Evolutionary conservation across 2,888 invertebrate genomes (phyloP), one percentile per base, ranked within the genome.

Genomic region (Parnassius smintheus): DNA sequence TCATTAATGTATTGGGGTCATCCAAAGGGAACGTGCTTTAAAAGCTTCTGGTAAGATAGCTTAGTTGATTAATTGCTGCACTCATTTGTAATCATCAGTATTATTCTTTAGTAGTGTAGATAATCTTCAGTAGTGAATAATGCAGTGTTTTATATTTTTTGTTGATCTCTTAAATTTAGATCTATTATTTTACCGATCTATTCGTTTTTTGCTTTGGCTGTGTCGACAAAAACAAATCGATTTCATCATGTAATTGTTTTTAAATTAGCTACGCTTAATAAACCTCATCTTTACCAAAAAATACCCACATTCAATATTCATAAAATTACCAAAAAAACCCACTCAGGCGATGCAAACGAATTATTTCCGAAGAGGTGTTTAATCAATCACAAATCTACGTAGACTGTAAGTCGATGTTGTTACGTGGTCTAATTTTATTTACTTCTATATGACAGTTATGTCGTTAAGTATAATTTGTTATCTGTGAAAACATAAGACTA

Each of bases 191-290:
- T 35, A 56, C 52, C 46, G 2, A 13, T 45, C 9, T 48, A 35
- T 35, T 35, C 3, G 35, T 56, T 57, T 53, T 59, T 46, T 52
- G 61, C 61, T 62, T 61, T 56, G 56, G 57, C 57, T 62, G 56
- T 53, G 48, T 57, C 45, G 41, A 56, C 46, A 56, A 62, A 62
- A 57, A 62, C 61, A 57, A 53, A 59, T 53, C 59, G 52, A 45
- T 53, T 52, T 9, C 42, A 42, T 49, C 10, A 46, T 46, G 48
- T 22, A 46, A 48, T 59, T 48, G 59, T 46, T 56, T 42, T 52
- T 48, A 46, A 48, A 57, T 57, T 48, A 53, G 18, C 35, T 57
- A 44, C 11, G 44, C 44, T 58, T 50, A 35, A 53, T 10, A 52
- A 62, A 52, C 10, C 22, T 44, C 42, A 60, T 49, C 56, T 51